phyloP scores from a whole-genome alignment of 2,888 invertebrate species.

The Mesorhabditis sp. region DNA sequence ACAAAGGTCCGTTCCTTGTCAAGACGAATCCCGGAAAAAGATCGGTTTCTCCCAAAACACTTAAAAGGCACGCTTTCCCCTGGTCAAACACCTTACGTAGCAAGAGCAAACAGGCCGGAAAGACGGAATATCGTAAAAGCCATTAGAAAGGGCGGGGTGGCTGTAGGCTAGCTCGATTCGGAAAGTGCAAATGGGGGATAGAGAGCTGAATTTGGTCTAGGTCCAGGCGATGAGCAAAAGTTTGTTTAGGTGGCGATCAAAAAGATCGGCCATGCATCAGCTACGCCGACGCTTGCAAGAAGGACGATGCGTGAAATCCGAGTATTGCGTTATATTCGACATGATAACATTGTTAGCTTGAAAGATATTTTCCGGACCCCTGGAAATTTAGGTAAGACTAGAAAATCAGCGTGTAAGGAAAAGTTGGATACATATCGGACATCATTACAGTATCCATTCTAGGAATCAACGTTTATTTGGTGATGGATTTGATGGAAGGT shows the following conservation, averaged over 20 bases:
- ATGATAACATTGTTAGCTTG: constrained; percentile 49
- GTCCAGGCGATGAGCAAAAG: too few relatives aligned
- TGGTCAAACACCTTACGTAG: neutral
- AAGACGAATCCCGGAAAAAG: constrained; percentile 1
- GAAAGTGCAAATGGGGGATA: too few relatives aligned
- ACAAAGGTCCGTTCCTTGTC: constrained; percentile 22
- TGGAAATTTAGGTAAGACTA: constrained; percentile 43
- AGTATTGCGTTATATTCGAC: constrained; percentile 48
- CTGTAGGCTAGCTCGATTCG: too few relatives aligned
- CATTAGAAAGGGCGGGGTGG: too few relatives aligned
- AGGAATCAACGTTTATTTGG: constrained; percentile 18
- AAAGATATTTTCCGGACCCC: constrained; percentile 51
- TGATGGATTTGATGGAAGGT: constrained; percentile 55
- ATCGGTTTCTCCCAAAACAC: too few relatives aligned
- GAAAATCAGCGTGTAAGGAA: neutral
- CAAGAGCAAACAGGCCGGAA: neutral
- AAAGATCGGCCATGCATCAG: constrained; percentile 54
- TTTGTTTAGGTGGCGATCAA: constrained; percentile 47
- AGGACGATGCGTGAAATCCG: constrained; percentile 52
- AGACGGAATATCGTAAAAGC: neutral
- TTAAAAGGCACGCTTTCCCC: too few relatives aligned
- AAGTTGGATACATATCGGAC: neutral
- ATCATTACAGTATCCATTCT: neutral
- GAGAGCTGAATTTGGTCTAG: too few relatives aligned
- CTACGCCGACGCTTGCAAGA: constrained; percentile 52